Conservation (phyloP, 2,113 vertebrate species). For the Narcine bancroftii region DNA sequence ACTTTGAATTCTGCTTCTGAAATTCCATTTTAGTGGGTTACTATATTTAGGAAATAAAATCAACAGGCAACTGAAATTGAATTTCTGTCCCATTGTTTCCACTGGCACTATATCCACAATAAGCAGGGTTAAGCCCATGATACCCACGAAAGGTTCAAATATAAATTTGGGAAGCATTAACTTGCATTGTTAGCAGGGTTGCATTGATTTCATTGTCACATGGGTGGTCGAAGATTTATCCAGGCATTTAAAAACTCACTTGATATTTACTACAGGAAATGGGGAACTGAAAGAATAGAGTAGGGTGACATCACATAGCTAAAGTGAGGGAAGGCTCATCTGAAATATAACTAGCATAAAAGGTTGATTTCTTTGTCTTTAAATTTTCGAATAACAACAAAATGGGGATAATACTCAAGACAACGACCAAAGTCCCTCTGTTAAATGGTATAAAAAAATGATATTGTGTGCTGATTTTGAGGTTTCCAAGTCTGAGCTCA, state of each 20-base stretch:
- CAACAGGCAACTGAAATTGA: no score
- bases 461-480: no score
- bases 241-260: not conserved
- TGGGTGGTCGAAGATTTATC: not conserved
- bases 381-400: no score
- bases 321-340: no score
- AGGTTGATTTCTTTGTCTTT: no score
- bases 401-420: no score
- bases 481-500: no score
- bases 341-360: not conserved
- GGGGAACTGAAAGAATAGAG: not conserved
- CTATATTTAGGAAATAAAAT: not conserved
- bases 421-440: no score
- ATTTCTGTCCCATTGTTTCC: not conserved
- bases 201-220: not conserved
- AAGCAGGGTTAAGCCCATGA: not conserved
- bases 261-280: not conserved
- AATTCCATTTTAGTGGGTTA: not conserved
- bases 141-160: not conserved
- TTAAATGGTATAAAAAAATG: no score
- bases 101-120: not conserved
- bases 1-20: no score
- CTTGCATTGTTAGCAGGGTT: not conserved
- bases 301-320: not conserved
- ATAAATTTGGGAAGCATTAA: not conserved